Evolutionary conservation across 2,797 vertebrate species (phyloP).

Genomic region (Enteromius viviparus): DNA sequence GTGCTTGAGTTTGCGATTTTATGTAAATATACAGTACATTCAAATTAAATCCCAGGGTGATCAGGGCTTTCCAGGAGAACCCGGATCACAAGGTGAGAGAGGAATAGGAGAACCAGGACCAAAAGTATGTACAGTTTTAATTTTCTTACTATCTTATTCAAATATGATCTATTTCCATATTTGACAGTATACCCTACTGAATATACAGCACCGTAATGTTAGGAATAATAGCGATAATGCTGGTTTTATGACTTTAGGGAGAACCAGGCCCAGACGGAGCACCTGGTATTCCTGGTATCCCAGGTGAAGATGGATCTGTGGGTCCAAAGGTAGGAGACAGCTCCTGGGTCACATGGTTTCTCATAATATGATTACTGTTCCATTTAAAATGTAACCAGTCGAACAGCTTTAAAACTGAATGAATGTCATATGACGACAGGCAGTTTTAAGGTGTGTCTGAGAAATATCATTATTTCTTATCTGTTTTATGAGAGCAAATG

Average conservation of each 20-base stretch:
- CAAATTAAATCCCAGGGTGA: slow-evolving; percentile 78
- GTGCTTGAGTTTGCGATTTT: neutral
- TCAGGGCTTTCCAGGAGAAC: slow-evolving; percentile 80
- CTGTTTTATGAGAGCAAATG: neutral
- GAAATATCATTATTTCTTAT: neutral
- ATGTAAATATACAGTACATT: neutral
- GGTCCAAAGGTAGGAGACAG: slow-evolving; percentile 81
- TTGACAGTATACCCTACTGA: neutral
- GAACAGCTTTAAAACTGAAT: neutral
- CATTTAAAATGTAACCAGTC: neutral
- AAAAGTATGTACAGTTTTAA: slow-evolving; percentile 70
- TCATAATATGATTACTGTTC: neutral
- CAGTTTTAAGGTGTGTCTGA: neutral
- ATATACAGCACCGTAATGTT: neutral
- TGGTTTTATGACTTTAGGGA: slow-evolving; percentile 72
- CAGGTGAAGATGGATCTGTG: slow-evolving; percentile 79
- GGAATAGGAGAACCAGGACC: slow-evolving; percentile 77
- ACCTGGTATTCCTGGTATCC: slow-evolving; percentile 79
- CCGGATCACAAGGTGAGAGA: slow-evolving; percentile 79
- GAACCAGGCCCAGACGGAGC: slow-evolving; percentile 75
- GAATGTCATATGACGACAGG: neutral
- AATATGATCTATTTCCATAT: neutral
- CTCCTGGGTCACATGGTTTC: neutral
- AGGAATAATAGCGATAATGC: neutral
- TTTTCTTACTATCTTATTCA: neutral